Conservation (phyloP, 2,113 vertebrate genomes). For the Psammodynastes pulverulentus region DNA sequence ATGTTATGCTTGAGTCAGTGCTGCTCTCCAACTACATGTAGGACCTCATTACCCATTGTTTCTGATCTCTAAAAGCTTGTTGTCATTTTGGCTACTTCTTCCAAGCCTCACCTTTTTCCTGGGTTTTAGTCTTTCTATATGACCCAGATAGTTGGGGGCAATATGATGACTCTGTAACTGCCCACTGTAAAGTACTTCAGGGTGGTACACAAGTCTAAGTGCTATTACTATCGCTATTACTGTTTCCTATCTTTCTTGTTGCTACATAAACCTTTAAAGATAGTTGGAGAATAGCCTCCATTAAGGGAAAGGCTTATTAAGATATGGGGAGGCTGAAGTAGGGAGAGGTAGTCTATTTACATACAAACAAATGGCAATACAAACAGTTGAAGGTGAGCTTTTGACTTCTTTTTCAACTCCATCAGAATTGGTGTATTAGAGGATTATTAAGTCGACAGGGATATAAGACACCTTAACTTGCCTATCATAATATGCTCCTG, state of each 20-base stretch:
- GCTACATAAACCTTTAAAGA: not conserved
- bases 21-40: not conserved
- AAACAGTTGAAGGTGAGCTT: not conserved
- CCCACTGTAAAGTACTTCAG: no score
- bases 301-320: not conserved
- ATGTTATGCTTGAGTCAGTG: not conserved
- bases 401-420: not conserved
- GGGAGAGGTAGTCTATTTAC: not conserved
- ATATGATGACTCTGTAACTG: no score
- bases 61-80: not conserved
- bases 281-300: not conserved
- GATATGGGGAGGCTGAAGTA: not conserved
- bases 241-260: not conserved
- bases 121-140: not conserved
- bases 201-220: no score
- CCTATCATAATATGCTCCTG: not conserved
- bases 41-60: not conserved
- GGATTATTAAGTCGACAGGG: not conserved
- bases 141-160: not conserved
- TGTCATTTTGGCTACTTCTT: not conserved
- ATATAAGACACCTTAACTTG: not conserved
- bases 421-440: not conserved
- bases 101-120: not conserved
- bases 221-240: no score
- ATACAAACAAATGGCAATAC: not conserved